phyloP scores from a whole-genome alignment of 2,888 invertebrate genomes.

The Hypselothyrea guttata region DNA sequence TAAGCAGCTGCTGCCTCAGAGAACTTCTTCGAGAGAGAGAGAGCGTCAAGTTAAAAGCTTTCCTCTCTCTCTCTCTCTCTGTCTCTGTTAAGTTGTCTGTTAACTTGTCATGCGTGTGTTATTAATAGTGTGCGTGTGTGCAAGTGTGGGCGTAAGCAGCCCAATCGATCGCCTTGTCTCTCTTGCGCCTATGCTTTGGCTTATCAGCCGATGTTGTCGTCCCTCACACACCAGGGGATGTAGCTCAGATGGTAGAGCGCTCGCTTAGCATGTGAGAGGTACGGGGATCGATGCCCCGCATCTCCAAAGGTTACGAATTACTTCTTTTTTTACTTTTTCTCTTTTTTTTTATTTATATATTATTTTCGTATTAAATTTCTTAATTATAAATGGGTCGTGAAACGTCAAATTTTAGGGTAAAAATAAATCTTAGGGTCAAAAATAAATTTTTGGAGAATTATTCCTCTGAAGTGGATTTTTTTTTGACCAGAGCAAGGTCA shows the following conservation, averaged over 20 bases:
- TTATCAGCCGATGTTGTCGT: slow-evolving; percentile 3
- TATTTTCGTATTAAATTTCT: not conserved
- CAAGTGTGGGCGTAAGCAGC: slow-evolving; percentile 18
- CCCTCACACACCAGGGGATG: slow-evolving; percentile 69
- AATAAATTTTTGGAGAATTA: too few relatives aligned
- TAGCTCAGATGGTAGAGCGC: slow-evolving; percentile 82
- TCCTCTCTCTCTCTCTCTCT: slow-evolving; percentile 19
- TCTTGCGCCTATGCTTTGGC: not conserved
- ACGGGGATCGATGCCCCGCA: slow-evolving; percentile 81
- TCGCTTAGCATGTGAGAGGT: slow-evolving; percentile 82
- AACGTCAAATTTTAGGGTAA: not conserved
- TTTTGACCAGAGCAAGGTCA: too few relatives aligned
- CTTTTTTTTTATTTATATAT: not conserved
- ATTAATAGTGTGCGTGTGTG: slow-evolving; percentile 41
- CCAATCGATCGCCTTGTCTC: slow-evolving; percentile 8
- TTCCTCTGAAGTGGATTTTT: too few relatives aligned
- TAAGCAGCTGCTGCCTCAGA: slow-evolving; percentile 29
- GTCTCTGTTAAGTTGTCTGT: slow-evolving; percentile 56
- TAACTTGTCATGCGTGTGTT: slow-evolving; percentile 16
- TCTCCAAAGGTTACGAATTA: slow-evolving; percentile 60
- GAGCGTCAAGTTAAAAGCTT: slow-evolving; percentile 45
- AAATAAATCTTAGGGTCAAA: too few relatives aligned
- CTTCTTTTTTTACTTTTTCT: not conserved
- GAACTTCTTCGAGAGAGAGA: slow-evolving; percentile 3
- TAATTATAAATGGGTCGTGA: not conserved